Evolutionary conservation across 2,888 invertebrate genomes (phyloP), one percentile per base, ranked within the genome.

Genomic region (Epiblema foenella): DNA sequence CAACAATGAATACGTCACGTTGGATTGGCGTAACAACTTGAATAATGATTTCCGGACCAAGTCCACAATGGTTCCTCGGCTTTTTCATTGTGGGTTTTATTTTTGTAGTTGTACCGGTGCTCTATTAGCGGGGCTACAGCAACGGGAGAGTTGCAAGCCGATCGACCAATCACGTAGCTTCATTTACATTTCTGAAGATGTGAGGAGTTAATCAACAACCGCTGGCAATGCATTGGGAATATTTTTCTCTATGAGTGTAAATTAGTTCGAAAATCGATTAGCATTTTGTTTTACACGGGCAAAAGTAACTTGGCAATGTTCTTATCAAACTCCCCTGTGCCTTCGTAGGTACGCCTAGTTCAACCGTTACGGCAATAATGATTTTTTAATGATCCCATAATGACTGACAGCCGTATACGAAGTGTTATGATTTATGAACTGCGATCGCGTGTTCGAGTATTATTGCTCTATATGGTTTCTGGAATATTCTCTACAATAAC

Each of bases 331-430:
- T 29, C 62, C 56, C 62, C 49, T 69, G 42, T 33, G 54, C 59
- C 17, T 20, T 46, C 56, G 56, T 69, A n/a, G n/a, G n/a, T n/a
- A 49, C 67, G 67, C 72, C 73, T 63, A 73, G 65, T 69, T 62
- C 65, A 54, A 65, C 54, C 52, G 70, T 57, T 71, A 60, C 74
- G 76, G 77, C 75, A 79, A 78, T 92, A 92, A 93, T 91, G 91
- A 88, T 90, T 91, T 88, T 91, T 89, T 92, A 93, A 93, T 92
- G 92, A 89, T 85, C 81, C 75, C 82, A 58, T 91, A 91, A 91
- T 89, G 88, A 91, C 87, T 86, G 90, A 88, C 89, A 86, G 83
- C 82, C 83, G 80, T 77, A 77, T 83, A 81, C 78, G 75, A 76
- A 75, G 76, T 77, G 60, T 77, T 83, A 88, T 91, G 91, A 91